Evolutionary conservation across 1,140 invertebrate species (phyloP).

Genomic region (Dinoponera quadriceps): DNA sequence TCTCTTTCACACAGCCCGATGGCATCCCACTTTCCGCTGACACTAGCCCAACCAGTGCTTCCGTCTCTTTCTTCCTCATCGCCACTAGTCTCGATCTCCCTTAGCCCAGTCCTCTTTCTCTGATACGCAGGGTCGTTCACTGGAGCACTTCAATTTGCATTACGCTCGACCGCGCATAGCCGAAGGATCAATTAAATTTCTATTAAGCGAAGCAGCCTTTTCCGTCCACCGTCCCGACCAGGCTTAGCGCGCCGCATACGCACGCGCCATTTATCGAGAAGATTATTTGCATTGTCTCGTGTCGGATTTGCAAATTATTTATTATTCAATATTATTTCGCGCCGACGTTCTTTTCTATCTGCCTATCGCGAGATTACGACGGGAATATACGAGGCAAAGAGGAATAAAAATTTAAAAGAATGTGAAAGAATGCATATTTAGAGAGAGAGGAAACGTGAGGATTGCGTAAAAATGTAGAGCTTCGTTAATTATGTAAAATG

Average conservation of each 20-base stretch:
- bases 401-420: not conserved
- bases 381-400: not conserved
- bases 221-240: conserved; percentile 63
- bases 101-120: conserved; percentile 54
- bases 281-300: conserved; percentile 73
- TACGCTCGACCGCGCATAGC: conserved; percentile 81
- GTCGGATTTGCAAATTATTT: conserved; percentile 65
- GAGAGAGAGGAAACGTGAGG: not conserved
- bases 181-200: conserved; percentile 85
- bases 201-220: conserved; percentile 81
- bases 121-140: conserved; percentile 63
- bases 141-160: conserved; percentile 81
- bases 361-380: not conserved
- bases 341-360: not conserved
- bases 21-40: conserved; percentile 47
- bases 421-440: not conserved
- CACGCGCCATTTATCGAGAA: conserved; percentile 77
- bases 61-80: conserved; percentile 45
- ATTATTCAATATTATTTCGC: conserved; percentile 46
- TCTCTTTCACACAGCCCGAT: conserved; percentile 13
- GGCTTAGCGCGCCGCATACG: conserved; percentile 51
- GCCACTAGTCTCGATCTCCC: conserved; percentile 14
- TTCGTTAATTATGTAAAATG: conserved; percentile 4
- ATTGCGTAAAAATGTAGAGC: not conserved
- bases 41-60: conserved; percentile 22